Conservation (phyloP, 23 tunicate genomes). For the Botrylloides violaceus region DNA sequence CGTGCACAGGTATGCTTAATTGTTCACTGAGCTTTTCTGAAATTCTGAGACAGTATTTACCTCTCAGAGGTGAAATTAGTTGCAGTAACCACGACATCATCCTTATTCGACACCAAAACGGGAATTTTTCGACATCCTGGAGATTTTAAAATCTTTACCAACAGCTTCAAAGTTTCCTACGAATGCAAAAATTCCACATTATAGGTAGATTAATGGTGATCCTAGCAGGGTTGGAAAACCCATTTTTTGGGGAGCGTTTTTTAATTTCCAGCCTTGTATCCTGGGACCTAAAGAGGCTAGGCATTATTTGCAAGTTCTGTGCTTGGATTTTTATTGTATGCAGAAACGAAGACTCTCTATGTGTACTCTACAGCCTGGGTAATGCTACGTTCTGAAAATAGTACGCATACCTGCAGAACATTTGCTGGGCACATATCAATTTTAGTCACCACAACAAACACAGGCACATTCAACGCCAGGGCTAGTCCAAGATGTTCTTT, state of each 20-base stretch:
- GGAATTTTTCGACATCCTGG: constrained; percentile 98
- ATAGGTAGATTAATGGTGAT: too few species aligned
- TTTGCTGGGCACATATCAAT: constrained; percentile 98
- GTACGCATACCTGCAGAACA: constrained; percentile 45
- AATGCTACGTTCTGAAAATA: too few species aligned
- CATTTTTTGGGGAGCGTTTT: too few species aligned
- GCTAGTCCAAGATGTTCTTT: constrained; percentile 99
- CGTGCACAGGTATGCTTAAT: too few species aligned
- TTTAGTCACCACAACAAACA: constrained; percentile 97
- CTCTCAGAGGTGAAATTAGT: constrained; percentile 90
- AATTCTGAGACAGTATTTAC: constrained; percentile 13
- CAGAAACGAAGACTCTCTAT: too few species aligned
- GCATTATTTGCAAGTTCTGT: too few species aligned
- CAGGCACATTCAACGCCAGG: constrained; percentile 95
- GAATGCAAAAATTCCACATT: too few species aligned
- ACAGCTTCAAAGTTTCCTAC: constrained; percentile 74
- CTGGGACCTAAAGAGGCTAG: too few species aligned
- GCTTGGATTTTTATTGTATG: too few species aligned
- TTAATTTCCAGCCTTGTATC: too few species aligned
- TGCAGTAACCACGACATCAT: constrained; percentile 82
- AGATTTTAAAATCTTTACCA: constrained; percentile 78
- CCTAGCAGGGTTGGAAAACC: too few species aligned
- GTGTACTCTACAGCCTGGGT: too few species aligned
- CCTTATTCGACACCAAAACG: constrained; percentile 72
- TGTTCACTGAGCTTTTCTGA: constrained; percentile 5